Percentiles rank a stretch among this genome's conserved stretches.
phyloP scores from a whole-genome alignment of 2,888 invertebrate genomes.

The Nomada flava region DNA sequence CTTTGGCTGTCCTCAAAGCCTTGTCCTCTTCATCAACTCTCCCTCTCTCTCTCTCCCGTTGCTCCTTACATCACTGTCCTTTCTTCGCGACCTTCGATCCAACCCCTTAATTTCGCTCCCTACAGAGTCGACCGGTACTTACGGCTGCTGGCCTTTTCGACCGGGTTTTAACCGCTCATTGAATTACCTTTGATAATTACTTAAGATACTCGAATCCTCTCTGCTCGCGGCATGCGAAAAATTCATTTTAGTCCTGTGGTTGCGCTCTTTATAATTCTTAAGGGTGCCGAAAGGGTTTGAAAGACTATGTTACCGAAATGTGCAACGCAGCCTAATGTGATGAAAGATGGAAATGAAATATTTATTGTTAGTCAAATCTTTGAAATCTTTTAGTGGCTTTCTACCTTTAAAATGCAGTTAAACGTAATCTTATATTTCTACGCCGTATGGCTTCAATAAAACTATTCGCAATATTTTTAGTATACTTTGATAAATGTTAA shows the following conservation, averaged over 20 bases:
- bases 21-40: conserved; percentile 63
- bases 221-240: conserved; percentile 45
- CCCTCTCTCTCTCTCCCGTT: conserved; percentile 2
- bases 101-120: conserved; percentile 57
- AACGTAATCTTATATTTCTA: too few species aligned
- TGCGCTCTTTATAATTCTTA: too few species aligned
- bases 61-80: conserved; percentile 29
- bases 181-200: conserved; percentile 72
- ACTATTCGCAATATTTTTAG: too few species aligned
- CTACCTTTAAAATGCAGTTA: too few species aligned
- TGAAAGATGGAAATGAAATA: too few species aligned
- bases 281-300: too few species aligned
- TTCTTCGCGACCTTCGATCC: conserved; percentile 55
- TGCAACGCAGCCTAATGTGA: too few species aligned
- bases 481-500: too few species aligned
- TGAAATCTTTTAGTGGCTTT: too few species aligned
- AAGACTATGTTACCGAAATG: too few species aligned
- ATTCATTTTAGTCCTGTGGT: conserved; percentile 30
- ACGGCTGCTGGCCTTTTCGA: conserved; percentile 61
- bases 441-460: too few species aligned
- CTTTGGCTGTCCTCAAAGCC: conserved; percentile 46
- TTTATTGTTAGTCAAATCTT: too few species aligned
- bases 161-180: conserved; percentile 68
- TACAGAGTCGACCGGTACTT: conserved; percentile 52
- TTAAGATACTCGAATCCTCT: conserved; percentile 62